Percentiles rank a stretch among this genome's conserved stretches.
Conservation (phyloP, 2,113 vertebrate species). For the Bubo bubo region DNA sequence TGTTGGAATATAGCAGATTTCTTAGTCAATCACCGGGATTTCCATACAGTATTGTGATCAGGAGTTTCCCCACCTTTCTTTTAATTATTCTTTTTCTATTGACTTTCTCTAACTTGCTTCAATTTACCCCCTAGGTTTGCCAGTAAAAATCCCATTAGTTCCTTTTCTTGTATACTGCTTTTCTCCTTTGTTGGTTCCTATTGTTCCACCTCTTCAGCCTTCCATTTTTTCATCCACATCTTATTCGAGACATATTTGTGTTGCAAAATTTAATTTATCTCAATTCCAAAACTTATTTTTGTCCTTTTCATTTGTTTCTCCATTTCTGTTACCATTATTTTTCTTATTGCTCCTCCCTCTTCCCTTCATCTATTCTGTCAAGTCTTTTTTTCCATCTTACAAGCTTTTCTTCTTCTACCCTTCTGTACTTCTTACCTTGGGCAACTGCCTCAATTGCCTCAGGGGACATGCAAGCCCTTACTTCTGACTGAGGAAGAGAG, state of each 20-base stretch:
- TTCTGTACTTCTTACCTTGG: neutral
- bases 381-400: fast-evolving
- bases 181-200: neutral
- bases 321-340: neutral
- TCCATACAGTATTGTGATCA: neutral
- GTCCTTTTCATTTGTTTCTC: neutral
- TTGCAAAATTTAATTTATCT: neutral
- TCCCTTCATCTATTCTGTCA: neutral
- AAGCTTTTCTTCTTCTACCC: fast-evolving
- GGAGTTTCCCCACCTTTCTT: neutral
- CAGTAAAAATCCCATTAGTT: neutral
- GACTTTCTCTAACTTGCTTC: neutral
- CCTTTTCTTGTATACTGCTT: neutral
- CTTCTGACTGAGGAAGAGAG: neutral
- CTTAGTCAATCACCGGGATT: neutral
- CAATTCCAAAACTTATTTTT: neutral
- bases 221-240: neutral
- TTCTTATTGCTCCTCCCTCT: neutral
- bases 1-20: neutral
- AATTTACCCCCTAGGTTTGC: neutral
- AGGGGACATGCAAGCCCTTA: neutral
- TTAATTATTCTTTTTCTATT: neutral
- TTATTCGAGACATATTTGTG: neutral
- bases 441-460: neutral
- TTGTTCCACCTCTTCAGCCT: neutral